phyloP scores from a whole-genome alignment of 1,140 invertebrate genomes.

The Phymastichus coffea region DNA sequence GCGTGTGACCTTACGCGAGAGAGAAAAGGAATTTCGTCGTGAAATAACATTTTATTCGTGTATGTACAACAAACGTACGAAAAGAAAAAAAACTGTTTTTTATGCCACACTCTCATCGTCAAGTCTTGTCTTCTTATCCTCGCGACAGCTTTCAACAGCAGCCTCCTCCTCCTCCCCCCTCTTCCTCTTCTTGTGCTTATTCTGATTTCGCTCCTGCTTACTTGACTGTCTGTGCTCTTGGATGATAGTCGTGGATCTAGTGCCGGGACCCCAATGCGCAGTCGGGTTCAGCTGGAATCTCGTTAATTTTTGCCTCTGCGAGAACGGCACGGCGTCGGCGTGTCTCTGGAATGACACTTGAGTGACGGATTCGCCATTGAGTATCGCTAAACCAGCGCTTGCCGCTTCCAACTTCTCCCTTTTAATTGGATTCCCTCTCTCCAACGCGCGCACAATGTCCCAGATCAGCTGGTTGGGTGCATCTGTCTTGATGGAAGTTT shows the following conservation, averaged over 20 bases:
- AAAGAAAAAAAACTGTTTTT: too few relatives aligned
- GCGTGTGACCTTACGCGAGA: too few relatives aligned
- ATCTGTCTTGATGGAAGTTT: conserved; percentile 90
- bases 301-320: conserved; percentile 69
- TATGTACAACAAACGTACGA: too few relatives aligned
- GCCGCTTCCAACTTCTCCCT: conserved; percentile 57
- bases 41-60: too few relatives aligned
- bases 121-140: neutral
- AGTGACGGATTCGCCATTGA: conserved; percentile 54
- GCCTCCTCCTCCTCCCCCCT: too few relatives aligned
- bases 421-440: conserved; percentile 55
- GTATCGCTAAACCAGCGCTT: conserved; percentile 60
- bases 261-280: conserved; percentile 87
- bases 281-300: conserved; percentile 87
- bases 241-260: conserved; percentile 68
- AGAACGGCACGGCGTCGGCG: conserved; percentile 76
- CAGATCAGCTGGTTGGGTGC: conserved; percentile 86
- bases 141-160: neutral
- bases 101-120: neutral
- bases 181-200: conserved; percentile 32
- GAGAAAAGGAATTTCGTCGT: too few relatives aligned
- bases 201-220: conserved; percentile 37
- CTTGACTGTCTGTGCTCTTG: conserved; percentile 31
- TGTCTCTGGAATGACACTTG: conserved; percentile 66
- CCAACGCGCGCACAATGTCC: conserved; percentile 90